A percentile compares a stretch with the other conserved stretches of the same genome.
Evolutionary conservation across 2,888 invertebrate species (phyloP).

Genomic region (Hypselothyrea guttata): DNA sequence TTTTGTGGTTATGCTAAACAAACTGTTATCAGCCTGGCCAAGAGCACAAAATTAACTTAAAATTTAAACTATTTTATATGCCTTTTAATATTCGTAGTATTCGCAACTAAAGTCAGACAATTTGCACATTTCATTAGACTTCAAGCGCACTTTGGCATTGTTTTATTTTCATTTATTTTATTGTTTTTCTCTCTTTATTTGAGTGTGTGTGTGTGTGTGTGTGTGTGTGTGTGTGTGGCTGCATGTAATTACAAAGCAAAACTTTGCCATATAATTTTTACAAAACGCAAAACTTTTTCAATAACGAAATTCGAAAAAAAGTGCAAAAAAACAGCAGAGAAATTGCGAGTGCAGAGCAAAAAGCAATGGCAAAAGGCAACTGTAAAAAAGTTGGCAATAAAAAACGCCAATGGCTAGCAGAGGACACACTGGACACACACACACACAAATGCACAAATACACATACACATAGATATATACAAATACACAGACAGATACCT

Average conservation of each 20-base stretch:
- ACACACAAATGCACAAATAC: not conserved
- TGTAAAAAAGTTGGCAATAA: slow-evolving; percentile 67
- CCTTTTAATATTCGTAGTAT: no score
- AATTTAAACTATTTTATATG: not conserved
- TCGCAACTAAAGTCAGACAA: not conserved
- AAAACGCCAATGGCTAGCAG: slow-evolving; percentile 59
- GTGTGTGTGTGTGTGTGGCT: slow-evolving; percentile 29
- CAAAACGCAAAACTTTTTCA: slow-evolving; percentile 71
- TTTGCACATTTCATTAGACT: slow-evolving; percentile 6
- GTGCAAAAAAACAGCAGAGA: slow-evolving; percentile 9
- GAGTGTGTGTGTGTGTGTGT: no score
- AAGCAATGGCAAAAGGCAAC: slow-evolving; percentile 57
- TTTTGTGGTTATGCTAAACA: slow-evolving; percentile 14
- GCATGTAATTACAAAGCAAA: slow-evolving; percentile 74
- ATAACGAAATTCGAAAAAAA: slow-evolving; percentile 55
- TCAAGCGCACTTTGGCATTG: not conserved
- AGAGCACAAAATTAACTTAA: no score
- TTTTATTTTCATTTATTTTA: no score
- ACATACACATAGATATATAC: slow-evolving; percentile 1
- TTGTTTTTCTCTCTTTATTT: slow-evolving; percentile 3
- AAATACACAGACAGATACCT: not conserved
- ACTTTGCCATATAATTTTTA: slow-evolving; percentile 67
- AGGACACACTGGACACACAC: slow-evolving; percentile 38
- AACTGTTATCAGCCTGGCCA: no score
- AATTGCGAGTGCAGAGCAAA: slow-evolving; percentile 15